Base-by-base conservation (phyloP, 1,140 invertebrate genomes). In the Apis laboriosa region DNA sequence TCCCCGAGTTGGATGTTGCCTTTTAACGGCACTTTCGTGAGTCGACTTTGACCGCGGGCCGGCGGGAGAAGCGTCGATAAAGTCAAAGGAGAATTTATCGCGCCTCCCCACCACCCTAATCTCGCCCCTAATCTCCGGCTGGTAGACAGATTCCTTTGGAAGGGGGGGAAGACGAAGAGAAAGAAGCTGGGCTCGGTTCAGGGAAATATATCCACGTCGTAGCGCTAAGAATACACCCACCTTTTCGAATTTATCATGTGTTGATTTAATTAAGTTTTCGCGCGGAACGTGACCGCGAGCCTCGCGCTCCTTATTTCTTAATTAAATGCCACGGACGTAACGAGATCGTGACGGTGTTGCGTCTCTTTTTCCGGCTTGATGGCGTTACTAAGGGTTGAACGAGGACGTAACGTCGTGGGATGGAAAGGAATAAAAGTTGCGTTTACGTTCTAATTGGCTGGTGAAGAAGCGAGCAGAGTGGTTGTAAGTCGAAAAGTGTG, bases 231-330 rank as follows among this genome's bases (percentile, higher is more conserved):
- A 88, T 88, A 78, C 84, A 64, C 81, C 80, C 3, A 34, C 34
- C 5, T 15, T 83, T 70, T 70, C 83, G 87, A 91, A 91, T 90
- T 91, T 90, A 90, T 91, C 85, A 90, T 84, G 84, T 84, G 86
- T 91, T 90, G 84, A 89, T 91, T 91, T 90, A 90, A 91, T 90
- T 90, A 90, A 90, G 90, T 83, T 83, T 34, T 51, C 78, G 43
- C 63, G 78, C 68, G 51, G 61, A 17, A 34, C 70, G 55, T 21
- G 28, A 61, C 21, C 74, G 17, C 34, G 34, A 12, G n/a, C 13
- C 21, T 55, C 68, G 64, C 34, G 34, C 21, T 3, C 49, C 53
- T 63, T 88, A 84, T 88, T 86, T 88, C 86, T 86, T 86, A 80
- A 88, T 88, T 86, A 88, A 88, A 58, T 67, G 24, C 9, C n/a